Base-by-base conservation (phyloP, 2,113 vertebrate genomes). In the Barnardius zonarius region DNA sequence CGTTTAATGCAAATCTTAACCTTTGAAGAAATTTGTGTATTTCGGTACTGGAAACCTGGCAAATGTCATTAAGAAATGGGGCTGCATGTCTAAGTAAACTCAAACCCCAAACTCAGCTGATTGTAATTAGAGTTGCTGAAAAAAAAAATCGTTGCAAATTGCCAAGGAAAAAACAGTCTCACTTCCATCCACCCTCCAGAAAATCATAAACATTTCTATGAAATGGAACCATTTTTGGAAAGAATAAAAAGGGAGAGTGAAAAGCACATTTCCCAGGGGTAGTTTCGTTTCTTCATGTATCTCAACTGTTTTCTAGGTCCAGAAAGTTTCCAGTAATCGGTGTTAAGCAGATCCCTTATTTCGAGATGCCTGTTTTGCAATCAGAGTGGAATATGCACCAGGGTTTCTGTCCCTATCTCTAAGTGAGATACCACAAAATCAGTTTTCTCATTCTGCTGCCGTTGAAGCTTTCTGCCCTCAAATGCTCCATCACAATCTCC, bases 301-400 rank as follows among this genome's bases (percentile, higher is more conserved):
- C 66, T 86, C 62, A 73, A 77, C 77, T 61, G 11, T 68, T 93
- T 86, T 39, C 57, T 92, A 78, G 17, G 46, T 88, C 59, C 70
- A 94, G 76, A 66, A 81, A 39, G 28, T 89, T 96, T 93, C 80
- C 93, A 93, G 66, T 66, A 91, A 84, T 86, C 57, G 76, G 55
- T 79, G 62, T 76, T 37, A 67, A 62, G 59, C 44, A 73, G 80
- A 82, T 79, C 33, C n/a, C 61, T 92, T 61, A 52, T 84, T 95
- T 94, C 28, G 66, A 92, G 90, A 84, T 46, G 92, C 69, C 44
- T 93, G 46, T 97, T 94, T 93, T 96, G 93, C 96, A 96, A 84
- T 86, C 69, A 16, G 62, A 83, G 41, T 49, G 46, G 35, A 92
- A 93, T 20, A 5, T 41, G 25, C 52, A 83, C 67, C 0, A 0